Evolutionary conservation across 2,797 vertebrate genomes (phyloP).

Genomic region (Masticophis lateralis): DNA sequence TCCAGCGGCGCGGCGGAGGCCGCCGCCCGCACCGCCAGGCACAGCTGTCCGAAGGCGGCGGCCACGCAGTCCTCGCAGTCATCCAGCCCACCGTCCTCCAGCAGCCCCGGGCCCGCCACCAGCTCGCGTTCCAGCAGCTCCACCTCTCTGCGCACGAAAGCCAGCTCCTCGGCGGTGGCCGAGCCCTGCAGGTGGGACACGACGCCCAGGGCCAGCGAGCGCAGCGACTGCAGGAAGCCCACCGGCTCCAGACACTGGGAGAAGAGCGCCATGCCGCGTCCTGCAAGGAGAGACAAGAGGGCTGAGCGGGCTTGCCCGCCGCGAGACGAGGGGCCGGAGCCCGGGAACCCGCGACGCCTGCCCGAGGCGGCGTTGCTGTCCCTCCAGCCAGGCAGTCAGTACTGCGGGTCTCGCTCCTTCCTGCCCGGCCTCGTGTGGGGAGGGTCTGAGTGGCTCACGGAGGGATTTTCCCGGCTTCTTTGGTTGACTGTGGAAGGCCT

Average conservation of each 20-base stretch:
- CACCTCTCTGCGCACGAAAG: constrained; percentile 70
- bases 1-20: constrained; percentile 66
- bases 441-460: not conserved
- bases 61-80: constrained; percentile 72
- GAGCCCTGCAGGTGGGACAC: constrained; percentile 68
- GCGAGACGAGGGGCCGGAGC: rapidly evolving
- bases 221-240: constrained; percentile 74
- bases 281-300: not conserved
- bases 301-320: not conserved
- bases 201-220: constrained; percentile 67
- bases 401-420: not conserved
- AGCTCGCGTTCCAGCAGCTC: constrained; percentile 74
- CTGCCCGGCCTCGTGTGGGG: not conserved
- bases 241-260: constrained; percentile 74
- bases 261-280: constrained; percentile 69
- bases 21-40: constrained; percentile 61
- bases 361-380: not conserved
- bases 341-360: not conserved
- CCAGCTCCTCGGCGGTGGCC: constrained; percentile 67
- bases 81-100: constrained; percentile 64
- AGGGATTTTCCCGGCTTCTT: not conserved
- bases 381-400: not conserved
- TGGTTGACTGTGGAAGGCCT: not conserved
- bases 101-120: constrained; percentile 58
- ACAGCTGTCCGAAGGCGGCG: constrained; percentile 73